Percentiles rank a stretch among this genome's conserved stretches.
phyloP scores from a whole-genome alignment of 2,797 vertebrate genomes.

The Crypturellus tataupa region DNA sequence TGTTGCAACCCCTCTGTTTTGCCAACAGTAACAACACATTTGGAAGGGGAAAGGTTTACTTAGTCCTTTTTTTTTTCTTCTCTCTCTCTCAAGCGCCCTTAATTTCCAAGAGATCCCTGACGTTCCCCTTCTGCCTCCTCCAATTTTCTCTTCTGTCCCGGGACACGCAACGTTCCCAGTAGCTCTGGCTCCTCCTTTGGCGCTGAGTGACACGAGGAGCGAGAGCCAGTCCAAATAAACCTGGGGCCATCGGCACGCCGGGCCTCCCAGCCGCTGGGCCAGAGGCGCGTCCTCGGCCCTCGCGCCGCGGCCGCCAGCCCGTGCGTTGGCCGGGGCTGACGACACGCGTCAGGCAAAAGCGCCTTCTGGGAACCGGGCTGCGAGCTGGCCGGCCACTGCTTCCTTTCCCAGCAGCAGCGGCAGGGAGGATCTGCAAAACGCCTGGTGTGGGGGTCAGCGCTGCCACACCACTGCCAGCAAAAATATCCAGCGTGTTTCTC shows the following conservation, averaged over 20 bases:
- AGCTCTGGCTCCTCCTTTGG: neutral
- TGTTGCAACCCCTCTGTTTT: conserved; percentile 66
- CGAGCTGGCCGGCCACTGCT: neutral
- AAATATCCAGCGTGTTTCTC: neutral
- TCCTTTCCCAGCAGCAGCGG: neutral
- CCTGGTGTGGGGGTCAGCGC: neutral
- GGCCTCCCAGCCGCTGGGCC: neutral
- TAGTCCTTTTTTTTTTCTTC: neutral
- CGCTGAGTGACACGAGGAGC: neutral
- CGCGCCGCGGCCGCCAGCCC: rapidly evolving
- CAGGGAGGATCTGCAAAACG: neutral
- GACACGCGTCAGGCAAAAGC: rapidly evolving
- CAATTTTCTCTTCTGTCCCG: neutral
- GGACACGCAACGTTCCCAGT: neutral
- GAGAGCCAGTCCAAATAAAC: conserved; percentile 15
- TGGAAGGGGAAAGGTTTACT: conserved; percentile 67
- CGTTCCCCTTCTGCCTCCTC: neutral
- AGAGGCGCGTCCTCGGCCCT: neutral
- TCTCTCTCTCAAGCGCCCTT: conserved; percentile 6
- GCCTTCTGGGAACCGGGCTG: neutral
- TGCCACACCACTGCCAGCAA: neutral
- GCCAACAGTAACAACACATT: conserved; percentile 68
- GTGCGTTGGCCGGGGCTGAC: neutral
- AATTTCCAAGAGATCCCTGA: neutral
- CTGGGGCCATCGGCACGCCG: neutral